Evolutionary conservation across 2,888 invertebrate genomes (phyloP), one percentile per base, ranked within the genome.

Genomic region (Habroteleia sp.): DNA sequence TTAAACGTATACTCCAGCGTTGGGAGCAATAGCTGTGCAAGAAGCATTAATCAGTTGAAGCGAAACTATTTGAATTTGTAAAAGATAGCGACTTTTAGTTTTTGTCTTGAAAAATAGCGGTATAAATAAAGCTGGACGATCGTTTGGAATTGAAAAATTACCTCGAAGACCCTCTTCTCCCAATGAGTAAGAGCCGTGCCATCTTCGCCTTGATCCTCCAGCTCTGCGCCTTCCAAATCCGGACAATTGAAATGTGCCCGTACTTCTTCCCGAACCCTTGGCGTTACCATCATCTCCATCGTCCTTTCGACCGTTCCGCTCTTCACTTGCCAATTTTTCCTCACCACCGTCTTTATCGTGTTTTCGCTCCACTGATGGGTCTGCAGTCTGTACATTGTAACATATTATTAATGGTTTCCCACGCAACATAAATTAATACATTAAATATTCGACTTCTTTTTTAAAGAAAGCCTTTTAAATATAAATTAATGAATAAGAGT

Each of bases 151-250:
- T 42, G 23, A 56, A 71, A 72, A 35, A 56, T 54, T 83, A 97
- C 97, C 92, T 99, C 99, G 87, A 99, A 97, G 1, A 99, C 93
- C 56, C 99, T 90, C 86, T 99, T 99, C 89, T 99, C 99, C 99
- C 99, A 99, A 86, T 99, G 99, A 0, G 99, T 99, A 37, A 98
- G 90, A 0, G 96, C 95, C 0, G 99, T 99, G 0, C 99, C 99
- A 79, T 98, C 97, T 8, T 97, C 97, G 0, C 99, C 99, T 89
- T 99, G 99, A 89, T 99, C 97, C 89, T 99, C 99, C 35, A 99
- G 88, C 87, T 99, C 99, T 0, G 98, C 99, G 0, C 99, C 99
- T 89, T 98, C 98, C 23, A 99, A 89, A 29, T 91, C 89, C 0
- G 93, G 90, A 84, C 98, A 98, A 87, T 94, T 93, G 89, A 98